A percentile compares a stretch with the other conserved stretches of the same genome.
phyloP scores from a whole-genome alignment of 64 coral and sea anemone species.

The Pachyseris speciosa region DNA sequence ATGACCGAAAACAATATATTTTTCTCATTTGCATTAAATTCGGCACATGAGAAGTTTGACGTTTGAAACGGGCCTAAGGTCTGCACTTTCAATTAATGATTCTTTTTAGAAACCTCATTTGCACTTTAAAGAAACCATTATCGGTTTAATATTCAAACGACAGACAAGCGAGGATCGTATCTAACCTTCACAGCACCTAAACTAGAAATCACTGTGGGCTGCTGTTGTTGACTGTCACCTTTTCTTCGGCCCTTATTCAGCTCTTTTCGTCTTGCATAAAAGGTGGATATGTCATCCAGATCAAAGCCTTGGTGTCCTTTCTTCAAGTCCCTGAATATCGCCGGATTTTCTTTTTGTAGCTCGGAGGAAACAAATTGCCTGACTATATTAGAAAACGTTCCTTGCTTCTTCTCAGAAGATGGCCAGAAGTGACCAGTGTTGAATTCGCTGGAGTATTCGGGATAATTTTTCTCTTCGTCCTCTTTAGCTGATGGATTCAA shows the following conservation, averaged over 20 bases:
- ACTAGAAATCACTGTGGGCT: background rate
- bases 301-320: background rate
- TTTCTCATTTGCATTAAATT: too few species aligned
- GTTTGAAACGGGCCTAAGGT: too few species aligned
- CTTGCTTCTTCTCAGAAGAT: background rate
- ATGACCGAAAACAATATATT: too few species aligned
- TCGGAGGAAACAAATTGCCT: too few species aligned
- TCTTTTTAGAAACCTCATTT: too few species aligned
- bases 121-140: too few species aligned
- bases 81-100: too few species aligned
- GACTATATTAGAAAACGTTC: background rate
- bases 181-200: background rate
- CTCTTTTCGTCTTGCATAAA: background rate
- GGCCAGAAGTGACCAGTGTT: background rate
- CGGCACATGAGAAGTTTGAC: too few species aligned
- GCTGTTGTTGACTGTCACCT: too few species aligned
- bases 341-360: too few species aligned
- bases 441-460: constrained; percentile 9
- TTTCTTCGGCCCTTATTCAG: background rate
- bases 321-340: background rate
- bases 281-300: background rate
- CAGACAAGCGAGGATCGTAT: background rate
- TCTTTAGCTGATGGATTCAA: background rate
- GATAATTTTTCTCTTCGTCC: background rate
- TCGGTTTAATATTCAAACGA: background rate